These are phyloP conservation scores for Antechinus stuartii DNA, from an alignment of 2,113 vertebrate species.

Conservation along the genomic window DNA sequence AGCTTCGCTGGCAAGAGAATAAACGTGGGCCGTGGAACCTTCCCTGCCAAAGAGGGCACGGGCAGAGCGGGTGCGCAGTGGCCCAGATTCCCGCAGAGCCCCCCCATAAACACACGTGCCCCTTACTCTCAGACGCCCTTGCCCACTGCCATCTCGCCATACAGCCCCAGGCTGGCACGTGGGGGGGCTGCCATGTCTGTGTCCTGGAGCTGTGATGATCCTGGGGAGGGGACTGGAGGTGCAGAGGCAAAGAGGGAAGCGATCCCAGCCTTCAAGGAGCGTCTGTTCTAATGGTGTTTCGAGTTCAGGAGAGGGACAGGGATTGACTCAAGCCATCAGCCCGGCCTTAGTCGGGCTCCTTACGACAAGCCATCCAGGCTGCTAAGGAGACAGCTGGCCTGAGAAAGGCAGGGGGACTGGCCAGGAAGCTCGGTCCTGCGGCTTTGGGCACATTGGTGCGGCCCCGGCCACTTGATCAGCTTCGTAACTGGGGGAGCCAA, in stretches of 20 bases:
- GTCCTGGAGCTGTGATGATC: neutral
- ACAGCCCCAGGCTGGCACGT: neutral
- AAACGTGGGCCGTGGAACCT: constrained; percentile 2
- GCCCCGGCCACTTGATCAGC: neutral
- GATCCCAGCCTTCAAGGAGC: neutral
- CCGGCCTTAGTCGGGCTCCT: neutral
- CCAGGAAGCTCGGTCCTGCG: neutral
- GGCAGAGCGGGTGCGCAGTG: constrained; percentile 68
- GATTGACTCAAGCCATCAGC: neutral
- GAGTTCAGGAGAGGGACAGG: too few relatives aligned
- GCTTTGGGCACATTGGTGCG: neutral
- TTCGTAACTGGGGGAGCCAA: neutral
- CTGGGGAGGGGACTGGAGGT: too few relatives aligned
- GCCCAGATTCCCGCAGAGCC: neutral
- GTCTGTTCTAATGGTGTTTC: neutral
- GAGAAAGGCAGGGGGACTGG: neutral
- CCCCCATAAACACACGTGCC: neutral
- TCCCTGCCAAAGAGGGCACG: constrained; percentile 69
- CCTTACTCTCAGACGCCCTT: neutral
- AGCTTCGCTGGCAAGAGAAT: constrained; percentile 67
- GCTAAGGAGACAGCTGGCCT: neutral
- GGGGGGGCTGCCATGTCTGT: neutral
- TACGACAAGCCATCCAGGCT: neutral
- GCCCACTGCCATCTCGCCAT: too few relatives aligned
- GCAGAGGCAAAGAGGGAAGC: neutral